These are phyloP conservation scores for Nezara viridula DNA, from an alignment of 2,888 invertebrate species.

Conservation along the genomic window DNA sequence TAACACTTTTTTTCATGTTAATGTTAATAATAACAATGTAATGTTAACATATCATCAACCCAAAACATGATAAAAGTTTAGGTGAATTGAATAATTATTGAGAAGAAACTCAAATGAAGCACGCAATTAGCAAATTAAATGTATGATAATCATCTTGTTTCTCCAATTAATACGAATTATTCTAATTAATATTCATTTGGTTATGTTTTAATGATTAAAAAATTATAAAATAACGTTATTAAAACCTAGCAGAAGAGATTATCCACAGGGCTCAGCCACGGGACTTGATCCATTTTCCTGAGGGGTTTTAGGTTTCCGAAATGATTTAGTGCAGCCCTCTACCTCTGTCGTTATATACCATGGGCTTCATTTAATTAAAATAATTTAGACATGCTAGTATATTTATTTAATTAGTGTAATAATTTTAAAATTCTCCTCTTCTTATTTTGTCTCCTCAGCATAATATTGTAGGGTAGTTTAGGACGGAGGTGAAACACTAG, in stretches of 20 bases:
- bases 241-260: neutral
- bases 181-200: neutral
- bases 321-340: neutral
- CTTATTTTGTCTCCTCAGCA: neutral
- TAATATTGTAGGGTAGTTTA: neutral
- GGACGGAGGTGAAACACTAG: too few relatives aligned
- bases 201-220: neutral
- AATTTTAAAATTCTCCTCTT: neutral
- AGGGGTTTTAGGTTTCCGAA: neutral
- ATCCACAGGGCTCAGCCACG: neutral
- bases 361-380: neutral
- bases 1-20: too few relatives aligned
- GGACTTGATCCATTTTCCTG: neutral
- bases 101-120: too few relatives aligned
- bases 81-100: too few relatives aligned
- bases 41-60: too few relatives aligned
- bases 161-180: too few relatives aligned
- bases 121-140: too few relatives aligned
- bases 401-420: neutral
- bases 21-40: too few relatives aligned
- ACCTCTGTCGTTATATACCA: neutral
- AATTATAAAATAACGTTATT: neutral
- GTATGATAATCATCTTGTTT: too few relatives aligned
- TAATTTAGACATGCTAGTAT: neutral
- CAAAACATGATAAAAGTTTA: too few relatives aligned